A percentile compares a stretch with the other conserved stretches of the same genome.
Conservation (phyloP, 2,888 invertebrate species). For the Thysanoteuthis rhombus region DNA sequence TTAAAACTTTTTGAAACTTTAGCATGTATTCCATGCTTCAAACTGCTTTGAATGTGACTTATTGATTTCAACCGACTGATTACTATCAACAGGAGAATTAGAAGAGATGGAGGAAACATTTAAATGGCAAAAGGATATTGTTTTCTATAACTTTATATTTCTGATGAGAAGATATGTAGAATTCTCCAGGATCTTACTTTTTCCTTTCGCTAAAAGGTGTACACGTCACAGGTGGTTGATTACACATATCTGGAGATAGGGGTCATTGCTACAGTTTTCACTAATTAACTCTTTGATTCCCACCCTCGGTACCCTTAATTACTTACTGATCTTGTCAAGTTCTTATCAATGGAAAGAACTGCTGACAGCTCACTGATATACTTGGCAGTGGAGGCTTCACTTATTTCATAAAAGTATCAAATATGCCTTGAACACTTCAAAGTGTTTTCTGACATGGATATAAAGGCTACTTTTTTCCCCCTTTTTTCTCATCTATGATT, state of each 20-base stretch:
- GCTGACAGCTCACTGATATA: no score
- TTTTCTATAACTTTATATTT: not conserved
- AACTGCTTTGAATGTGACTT: not conserved
- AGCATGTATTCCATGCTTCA: not conserved
- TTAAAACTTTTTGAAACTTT: not conserved
- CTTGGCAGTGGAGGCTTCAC: no score
- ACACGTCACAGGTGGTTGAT: not conserved
- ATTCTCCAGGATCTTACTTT: not conserved
- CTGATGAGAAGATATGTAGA: not conserved
- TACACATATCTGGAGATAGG: not conserved
- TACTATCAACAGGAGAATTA: not conserved
- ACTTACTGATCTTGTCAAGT: no score
- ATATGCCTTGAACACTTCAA: no score
- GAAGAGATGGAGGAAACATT: not conserved
- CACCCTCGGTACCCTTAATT: no score
- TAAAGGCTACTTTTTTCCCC: no score
- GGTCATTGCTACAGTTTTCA: no score
- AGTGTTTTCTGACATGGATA: no score
- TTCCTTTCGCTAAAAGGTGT: not conserved
- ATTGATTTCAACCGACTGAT: not conserved
- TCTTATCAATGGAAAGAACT: no score
- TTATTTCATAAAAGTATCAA: no score
- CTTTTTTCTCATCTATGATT: no score
- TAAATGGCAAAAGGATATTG: not conserved
- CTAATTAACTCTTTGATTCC: no score